phyloP scores from a whole-genome alignment of 2,888 invertebrate species.

The Eubasilissa splendida region DNA sequence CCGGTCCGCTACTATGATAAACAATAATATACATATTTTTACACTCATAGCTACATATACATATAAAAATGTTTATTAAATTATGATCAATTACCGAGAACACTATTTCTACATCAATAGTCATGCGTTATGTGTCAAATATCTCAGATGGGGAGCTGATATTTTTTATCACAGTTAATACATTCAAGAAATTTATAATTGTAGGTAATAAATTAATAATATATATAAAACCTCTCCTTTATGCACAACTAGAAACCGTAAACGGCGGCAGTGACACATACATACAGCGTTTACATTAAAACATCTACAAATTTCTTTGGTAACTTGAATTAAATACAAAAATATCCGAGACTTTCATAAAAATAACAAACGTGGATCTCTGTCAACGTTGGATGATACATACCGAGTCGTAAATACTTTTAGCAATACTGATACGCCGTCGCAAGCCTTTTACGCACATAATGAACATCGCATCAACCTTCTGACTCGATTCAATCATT shows the following conservation, averaged over 20 bases:
- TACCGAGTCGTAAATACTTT: background rate
- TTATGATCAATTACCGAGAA: background rate
- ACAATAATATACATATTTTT: too few species aligned
- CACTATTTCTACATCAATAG: slow-evolving; percentile 18
- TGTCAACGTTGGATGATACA: background rate
- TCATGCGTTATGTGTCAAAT: slow-evolving; percentile 33
- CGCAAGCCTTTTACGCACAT: too few species aligned
- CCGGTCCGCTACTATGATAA: too few species aligned
- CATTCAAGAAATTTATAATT: too few species aligned
- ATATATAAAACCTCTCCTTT: too few species aligned
- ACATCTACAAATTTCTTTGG: slow-evolving; percentile 1
- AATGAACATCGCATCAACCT: too few species aligned
- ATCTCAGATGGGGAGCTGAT: slow-evolving; percentile 26
- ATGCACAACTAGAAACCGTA: too few species aligned
- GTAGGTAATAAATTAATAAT: too few species aligned
- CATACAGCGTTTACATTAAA: background rate
- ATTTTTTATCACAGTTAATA: slow-evolving; percentile 32
- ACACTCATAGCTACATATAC: background rate
- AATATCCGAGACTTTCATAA: too few species aligned
- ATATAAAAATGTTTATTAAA: slow-evolving; percentile 15
- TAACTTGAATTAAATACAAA: background rate
- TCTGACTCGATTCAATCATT: too few species aligned
- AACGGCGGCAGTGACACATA: background rate
- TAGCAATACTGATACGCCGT: background rate
- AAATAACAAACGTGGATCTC: too few species aligned